Base-by-base conservation (phyloP, 2,797 vertebrate genomes). In the Enteromius thamalakanensis region DNA sequence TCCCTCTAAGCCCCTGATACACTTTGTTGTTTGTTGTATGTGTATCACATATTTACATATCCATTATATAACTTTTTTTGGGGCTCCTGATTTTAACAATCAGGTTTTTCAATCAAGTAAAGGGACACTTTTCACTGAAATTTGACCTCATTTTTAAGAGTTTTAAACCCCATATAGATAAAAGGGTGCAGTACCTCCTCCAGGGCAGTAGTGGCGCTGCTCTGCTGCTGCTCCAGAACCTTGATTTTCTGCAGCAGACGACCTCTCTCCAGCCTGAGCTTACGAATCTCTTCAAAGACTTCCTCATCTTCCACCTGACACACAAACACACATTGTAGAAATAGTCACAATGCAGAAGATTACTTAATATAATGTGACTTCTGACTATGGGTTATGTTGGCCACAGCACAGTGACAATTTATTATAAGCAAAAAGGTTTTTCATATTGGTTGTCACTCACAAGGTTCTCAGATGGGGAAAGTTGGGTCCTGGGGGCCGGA, bases 191-290 rank as follows among this genome's bases (percentile, higher is more conserved):
- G 74, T 91, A 93, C 93, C 88, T 87, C 93, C 69, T 84, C 92
- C 86, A 94, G 62, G 17, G 93, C 93, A 90, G 91, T 90, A 76
- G 90, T 74, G 86, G 94, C 90, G 0, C 85, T 95, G 94, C 96
- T 96, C 82, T 90, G 95, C 83, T 95, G 95, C 90, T 96, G 96
- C 88, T 99, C 97, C 88, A 97, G 84, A 40, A 92, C 89, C 82
- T 97, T 96, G 90, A 98, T 98, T 92, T 96, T 99, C 91, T 98
- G 97, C 29, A 98, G 92, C 84, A 99, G 94, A 23, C 94, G 96
- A 2, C 96, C 96, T 88, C 95, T 91, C 89, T 99, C 97, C 88
- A 97, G 94, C 55, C 97, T 93, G 86, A 99, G 94, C 42, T 95
- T 92, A 5, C 96, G 94, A 0, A 99, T 97, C 92, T 99, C 97